Conservation (phyloP, 2,113 vertebrate genomes). For the Sula dactylatra region DNA sequence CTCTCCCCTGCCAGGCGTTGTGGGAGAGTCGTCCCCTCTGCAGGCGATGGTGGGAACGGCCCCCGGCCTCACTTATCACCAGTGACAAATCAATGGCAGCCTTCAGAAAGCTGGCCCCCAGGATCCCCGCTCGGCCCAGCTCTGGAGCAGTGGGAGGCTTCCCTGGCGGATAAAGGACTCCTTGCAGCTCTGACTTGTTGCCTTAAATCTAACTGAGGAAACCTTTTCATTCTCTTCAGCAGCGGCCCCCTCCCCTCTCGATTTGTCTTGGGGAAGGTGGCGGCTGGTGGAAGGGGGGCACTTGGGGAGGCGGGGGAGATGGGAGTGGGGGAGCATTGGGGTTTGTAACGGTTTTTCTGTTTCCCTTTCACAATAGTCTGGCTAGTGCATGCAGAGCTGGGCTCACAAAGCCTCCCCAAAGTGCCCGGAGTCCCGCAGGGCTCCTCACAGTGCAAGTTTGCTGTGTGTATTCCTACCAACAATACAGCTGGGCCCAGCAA, state of each 20-base stretch:
- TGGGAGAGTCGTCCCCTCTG: conserved; percentile 76
- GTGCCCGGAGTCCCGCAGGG: conserved; percentile 61
- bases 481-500: conserved; percentile 59
- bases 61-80: conserved; percentile 75
- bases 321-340: conserved; percentile 14
- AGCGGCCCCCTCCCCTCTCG: neutral
- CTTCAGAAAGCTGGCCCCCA: conserved; percentile 76
- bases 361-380: conserved; percentile 62
- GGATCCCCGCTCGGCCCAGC: conserved; percentile 62
- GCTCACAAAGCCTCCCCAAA: conserved; percentile 64
- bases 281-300: neutral
- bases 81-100: conserved; percentile 77
- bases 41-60: conserved; percentile 81
- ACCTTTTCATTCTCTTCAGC: conserved; percentile 51
- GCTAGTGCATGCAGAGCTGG: conserved; percentile 43
- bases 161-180: conserved; percentile 63
- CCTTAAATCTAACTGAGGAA: conserved; percentile 65
- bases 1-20: conserved; percentile 75
- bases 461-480: conserved; percentile 60
- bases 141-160: conserved; percentile 73
- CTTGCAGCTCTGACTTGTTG: conserved; percentile 69
- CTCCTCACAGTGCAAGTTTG: conserved; percentile 65
- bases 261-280: conserved; percentile 52
- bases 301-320: neutral
- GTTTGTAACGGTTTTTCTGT: conserved; percentile 59